A percentile compares a stretch with the other conserved stretches of the same genome.
phyloP scores from a whole-genome alignment of 2,113 vertebrate genomes.

The Tauraco erythrolophus region DNA sequence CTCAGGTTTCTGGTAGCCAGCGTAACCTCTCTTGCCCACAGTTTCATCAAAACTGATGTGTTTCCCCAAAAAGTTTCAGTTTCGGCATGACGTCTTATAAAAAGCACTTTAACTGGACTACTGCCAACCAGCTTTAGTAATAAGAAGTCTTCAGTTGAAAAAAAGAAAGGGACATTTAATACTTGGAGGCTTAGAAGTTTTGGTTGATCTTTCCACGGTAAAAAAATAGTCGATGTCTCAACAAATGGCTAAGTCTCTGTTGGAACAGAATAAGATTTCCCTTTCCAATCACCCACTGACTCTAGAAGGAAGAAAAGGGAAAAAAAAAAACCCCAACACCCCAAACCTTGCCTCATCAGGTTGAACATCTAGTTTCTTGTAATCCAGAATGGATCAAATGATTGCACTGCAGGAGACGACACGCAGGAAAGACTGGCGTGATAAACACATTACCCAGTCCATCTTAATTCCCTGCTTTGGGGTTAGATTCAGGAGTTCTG shows the following conservation, averaged over 20 bases:
- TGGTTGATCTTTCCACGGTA: neutral
- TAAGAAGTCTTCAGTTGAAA: neutral
- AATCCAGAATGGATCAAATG: neutral
- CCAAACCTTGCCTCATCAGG: neutral
- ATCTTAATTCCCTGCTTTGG: neutral
- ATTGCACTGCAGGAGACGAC: neutral
- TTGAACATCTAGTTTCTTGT: neutral
- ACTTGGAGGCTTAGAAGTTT: neutral
- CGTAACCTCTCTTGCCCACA: neutral
- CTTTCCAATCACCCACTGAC: neutral
- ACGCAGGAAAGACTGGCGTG: fast-evolving
- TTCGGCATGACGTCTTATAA: neutral
- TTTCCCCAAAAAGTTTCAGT: neutral
- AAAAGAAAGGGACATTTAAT: neutral
- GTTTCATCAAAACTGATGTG: neutral
- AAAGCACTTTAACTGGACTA: neutral
- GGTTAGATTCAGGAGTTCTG: neutral
- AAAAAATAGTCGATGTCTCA: neutral
- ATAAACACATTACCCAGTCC: neutral
- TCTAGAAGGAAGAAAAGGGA: neutral
- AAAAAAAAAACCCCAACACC: neutral
- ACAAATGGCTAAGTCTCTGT: neutral
- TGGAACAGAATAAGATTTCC: neutral
- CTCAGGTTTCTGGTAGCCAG: neutral
- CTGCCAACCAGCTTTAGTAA: neutral